Evolutionary conservation across 2,888 invertebrate genomes (phyloP).

Genomic region (Poecilobothrus nobilitatus): DNA sequence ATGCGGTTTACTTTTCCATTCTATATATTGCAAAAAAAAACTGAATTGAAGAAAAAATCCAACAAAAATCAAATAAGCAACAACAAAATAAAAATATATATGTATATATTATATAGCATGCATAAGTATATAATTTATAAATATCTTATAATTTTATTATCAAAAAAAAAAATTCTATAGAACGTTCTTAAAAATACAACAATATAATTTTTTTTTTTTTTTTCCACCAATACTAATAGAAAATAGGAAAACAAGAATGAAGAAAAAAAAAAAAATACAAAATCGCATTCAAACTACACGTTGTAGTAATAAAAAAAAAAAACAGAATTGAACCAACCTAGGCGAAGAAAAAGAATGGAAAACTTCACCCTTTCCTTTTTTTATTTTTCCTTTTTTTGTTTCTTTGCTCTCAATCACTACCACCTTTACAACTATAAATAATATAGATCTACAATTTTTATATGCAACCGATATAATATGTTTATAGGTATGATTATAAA

Average conservation of each 20-base stretch:
- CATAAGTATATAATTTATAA: not conserved
- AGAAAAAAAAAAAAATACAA: too few species aligned
- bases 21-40: constrained; percentile 12
- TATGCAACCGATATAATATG: too few species aligned
- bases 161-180: not conserved
- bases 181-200: not conserved
- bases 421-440: too few species aligned
- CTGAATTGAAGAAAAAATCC: not conserved
- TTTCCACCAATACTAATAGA: not conserved
- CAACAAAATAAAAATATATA: not conserved
- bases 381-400: not conserved
- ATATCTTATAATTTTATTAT: not conserved
- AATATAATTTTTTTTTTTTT: too few species aligned
- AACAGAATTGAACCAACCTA: too few species aligned
- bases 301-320: not conserved
- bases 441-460: too few species aligned
- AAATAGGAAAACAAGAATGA: too few species aligned
- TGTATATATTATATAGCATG: not conserved
- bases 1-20: constrained; percentile 29
- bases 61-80: not conserved
- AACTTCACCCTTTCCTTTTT: not conserved
- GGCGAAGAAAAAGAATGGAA: not conserved
- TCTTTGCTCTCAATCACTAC: too few species aligned
- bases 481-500: too few species aligned
- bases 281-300: not conserved